A percentile compares a stretch with the other conserved stretches of the same genome.
Conservation (phyloP, 2,113 vertebrate genomes). For the Limnothrissa miodon region DNA sequence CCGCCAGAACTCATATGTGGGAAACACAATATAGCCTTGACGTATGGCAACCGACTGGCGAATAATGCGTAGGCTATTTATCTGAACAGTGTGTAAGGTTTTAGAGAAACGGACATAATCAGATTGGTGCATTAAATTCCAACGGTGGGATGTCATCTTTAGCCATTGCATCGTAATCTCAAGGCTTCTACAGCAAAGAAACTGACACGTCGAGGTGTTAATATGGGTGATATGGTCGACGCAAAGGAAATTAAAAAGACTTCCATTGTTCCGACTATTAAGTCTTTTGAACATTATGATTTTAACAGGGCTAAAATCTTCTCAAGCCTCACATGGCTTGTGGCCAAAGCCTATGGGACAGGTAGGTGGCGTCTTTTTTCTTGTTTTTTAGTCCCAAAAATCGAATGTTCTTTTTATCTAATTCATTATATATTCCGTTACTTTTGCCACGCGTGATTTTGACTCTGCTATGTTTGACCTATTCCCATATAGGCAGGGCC, state of each 20-base stretch:
- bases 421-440: not conserved
- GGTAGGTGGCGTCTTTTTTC: slow-evolving; percentile 77
- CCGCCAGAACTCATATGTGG: slow-evolving; percentile 19
- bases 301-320: slow-evolving; percentile 90
- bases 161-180: slow-evolving; percentile 39
- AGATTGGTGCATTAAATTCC: slow-evolving; percentile 55
- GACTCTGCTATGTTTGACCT: not conserved
- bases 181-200: slow-evolving; percentile 18
- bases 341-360: slow-evolving; percentile 93
- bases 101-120: slow-evolving; percentile 13
- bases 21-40: slow-evolving; percentile 3
- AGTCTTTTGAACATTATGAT: slow-evolving; percentile 94
- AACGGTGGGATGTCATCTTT: slow-evolving; percentile 64
- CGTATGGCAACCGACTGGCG: not conserved
- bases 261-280: slow-evolving; percentile 88
- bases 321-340: slow-evolving; percentile 93
- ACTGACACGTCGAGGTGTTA: slow-evolving; percentile 39
- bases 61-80: not conserved
- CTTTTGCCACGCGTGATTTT: not conserved
- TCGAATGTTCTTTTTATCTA: not conserved
- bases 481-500: not conserved
- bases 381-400: slow-evolving; percentile 21
- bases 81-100: not conserved
- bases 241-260: slow-evolving; percentile 78
- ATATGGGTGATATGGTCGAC: slow-evolving; percentile 88